These are phyloP conservation scores for Anaspis maculata DNA, from an alignment of 2,888 invertebrate species.

Conservation along the genomic window DNA sequence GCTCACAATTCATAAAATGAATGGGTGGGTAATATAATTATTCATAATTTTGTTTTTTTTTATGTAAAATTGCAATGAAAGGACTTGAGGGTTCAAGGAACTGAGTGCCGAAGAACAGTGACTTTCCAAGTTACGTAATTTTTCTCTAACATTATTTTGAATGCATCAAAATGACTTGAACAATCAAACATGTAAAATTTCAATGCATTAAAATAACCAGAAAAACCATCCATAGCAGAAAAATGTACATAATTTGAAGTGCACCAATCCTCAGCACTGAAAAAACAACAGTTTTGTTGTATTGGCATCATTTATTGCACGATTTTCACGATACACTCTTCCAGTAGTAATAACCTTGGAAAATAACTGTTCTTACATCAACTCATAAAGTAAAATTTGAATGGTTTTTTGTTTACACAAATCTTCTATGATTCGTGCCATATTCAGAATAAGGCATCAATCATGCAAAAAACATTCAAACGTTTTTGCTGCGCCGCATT, in stretches of 20 bases:
- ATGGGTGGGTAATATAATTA: too few species aligned
- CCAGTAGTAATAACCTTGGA: conserved; percentile 37
- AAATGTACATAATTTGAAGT: conserved; percentile 43
- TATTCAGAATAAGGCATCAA: too few species aligned
- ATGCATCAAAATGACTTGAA: conserved; percentile 28
- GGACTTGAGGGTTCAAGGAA: too few species aligned
- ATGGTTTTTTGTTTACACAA: conserved; percentile 14
- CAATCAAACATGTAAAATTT: conserved; percentile 20
- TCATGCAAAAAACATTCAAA: conserved; percentile 17
- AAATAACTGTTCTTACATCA: conserved; percentile 46
- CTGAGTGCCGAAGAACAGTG: conserved; percentile 76
- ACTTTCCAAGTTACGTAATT: conserved; percentile 54
- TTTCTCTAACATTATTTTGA: conserved; percentile 35
- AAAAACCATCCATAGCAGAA: conserved; percentile 28
- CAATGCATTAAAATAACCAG: conserved; percentile 32
- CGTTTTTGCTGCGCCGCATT: too few species aligned
- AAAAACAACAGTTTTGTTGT: conserved; percentile 28
- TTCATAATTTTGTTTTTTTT: too few species aligned
- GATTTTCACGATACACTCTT: conserved; percentile 33
- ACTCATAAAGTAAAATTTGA: conserved; percentile 16
- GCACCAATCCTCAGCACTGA: conserved; percentile 44
- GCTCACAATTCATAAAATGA: too few species aligned
- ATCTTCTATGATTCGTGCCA: too few species aligned
- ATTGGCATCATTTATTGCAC: conserved; percentile 41
- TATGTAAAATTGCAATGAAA: too few species aligned